Conservation (phyloP, 2,113 vertebrate genomes). For the cattle (Bos taurus) region DNA sequence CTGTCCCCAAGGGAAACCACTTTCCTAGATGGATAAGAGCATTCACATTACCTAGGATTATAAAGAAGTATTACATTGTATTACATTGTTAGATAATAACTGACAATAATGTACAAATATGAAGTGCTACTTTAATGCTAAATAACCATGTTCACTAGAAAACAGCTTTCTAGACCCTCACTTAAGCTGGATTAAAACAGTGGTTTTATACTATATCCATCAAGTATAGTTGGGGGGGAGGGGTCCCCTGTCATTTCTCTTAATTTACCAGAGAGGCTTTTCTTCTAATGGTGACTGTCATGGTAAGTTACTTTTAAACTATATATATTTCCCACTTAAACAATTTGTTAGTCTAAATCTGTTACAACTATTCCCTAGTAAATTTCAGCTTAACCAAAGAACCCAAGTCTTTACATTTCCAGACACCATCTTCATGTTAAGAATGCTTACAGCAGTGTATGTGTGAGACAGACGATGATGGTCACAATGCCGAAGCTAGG, state of each 20-base stretch:
- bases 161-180: background rate
- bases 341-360: background rate
- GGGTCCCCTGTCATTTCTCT: background rate
- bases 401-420: background rate
- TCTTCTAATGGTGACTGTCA: background rate
- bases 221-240: background rate
- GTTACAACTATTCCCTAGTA: background rate
- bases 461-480: background rate
- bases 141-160: background rate
- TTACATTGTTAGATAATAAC: background rate
- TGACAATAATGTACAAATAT: background rate
- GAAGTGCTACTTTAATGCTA: background rate
- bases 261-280: background rate
- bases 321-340: background rate
- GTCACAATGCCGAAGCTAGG: background rate
- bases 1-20: background rate
- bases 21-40: background rate
- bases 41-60: no score
- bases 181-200: background rate
- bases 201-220: background rate
- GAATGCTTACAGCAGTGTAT: background rate
- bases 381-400: background rate
- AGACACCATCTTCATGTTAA: background rate
- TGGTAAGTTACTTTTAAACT: background rate
- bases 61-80: background rate